Evolutionary conservation across 2,888 invertebrate genomes (phyloP), one percentile per base, ranked within the genome.

Genomic region (Pandemis heparana): DNA sequence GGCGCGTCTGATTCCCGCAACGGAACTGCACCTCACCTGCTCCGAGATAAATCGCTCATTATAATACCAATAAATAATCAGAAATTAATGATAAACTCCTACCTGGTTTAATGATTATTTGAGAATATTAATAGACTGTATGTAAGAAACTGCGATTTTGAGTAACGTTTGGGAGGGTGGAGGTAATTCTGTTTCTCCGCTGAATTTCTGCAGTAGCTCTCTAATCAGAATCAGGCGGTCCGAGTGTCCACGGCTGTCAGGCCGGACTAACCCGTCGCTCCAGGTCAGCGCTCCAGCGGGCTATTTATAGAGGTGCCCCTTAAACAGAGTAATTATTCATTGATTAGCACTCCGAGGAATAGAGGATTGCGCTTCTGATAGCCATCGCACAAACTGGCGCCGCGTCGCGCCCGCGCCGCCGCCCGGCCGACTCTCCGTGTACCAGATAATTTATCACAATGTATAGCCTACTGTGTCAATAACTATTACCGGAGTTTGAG

Each of bases 301-400:
- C 93, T 94, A 94, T 94, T 94, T 94, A 94, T 94, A 94, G 94
- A 94, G 90, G 90, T 93, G 91, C 92, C 92, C 94, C 94, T 94
- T 94, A 94, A 94, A 94, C 94, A 94, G 94, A 94, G 93, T 94
- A 94, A 94, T 94, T 94, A 94, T 94, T 94, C 94, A 94, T 94
- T 94, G 94, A 94, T 94, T 94, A 94, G 94, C 92, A 92, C 92
- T 91, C 92, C 92, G 89, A 92, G 93, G 93, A 94, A 93, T 94
- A 93, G 92, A 88, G 93, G 92, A 93, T 94, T 93, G 92, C 93
- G 91, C 92, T 92, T 89, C 90, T 92, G 94, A 94, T 94, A 93
- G 92, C 89, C 89, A 93, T 93, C 93, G 92, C 89, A 86, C 89
- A 92, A 92, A 93, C 88, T 86, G 92, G 92, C 92, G 92, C 92